Base-by-base conservation (phyloP, 2,888 invertebrate species). In the Melanostoma scalare region DNA sequence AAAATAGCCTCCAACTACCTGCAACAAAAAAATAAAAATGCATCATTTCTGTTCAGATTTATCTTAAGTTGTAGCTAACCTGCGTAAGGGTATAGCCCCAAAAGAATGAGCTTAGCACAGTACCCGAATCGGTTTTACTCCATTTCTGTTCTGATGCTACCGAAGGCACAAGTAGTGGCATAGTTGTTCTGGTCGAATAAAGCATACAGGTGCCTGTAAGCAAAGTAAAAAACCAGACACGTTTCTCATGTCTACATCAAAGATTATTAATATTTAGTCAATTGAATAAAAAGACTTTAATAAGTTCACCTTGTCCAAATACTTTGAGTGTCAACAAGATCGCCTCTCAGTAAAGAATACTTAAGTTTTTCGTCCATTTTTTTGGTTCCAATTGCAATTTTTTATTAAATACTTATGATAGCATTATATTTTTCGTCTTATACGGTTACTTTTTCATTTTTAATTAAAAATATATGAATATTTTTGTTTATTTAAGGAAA, bases 31-130 rank as follows among this genome's bases (percentile, higher is more conserved):
- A 20, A 1, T 20, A 20, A 1, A 20, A 20, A 1, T 20, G 1
- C 20, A 20, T 20, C 20, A n/a, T 20, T 20, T 20, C 1, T 20
- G 1, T 1, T 1, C 20, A 20, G 20, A 20, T 31, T 6, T 55
- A 4, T 20, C 20, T 0, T 3, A 33, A 4, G 10, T 36, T 9
- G 2, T 42, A 0, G 52, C 56, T 67, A 48, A 92, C 92, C 89
- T 93, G 93, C 0, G 95, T 95, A 81, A 94, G 89, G 0, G 94
- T 94, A 87, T 95, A 95, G 58, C 95, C 95, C 95, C 95, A 95
- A 88, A 95, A 95, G 88, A 95, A 95, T 33, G 94, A 94, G 31
- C 94, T 94, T 35, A 95, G 89, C 60, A 95, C 93, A 1, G 94
- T 93, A n/a, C 95, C 95, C 3, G 94, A 93, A 86, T 95, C 93